Evolutionary conservation across 2,797 vertebrate genomes (phyloP), one percentile per base, ranked within the genome.

Genomic region (Pogonophryne albipinna): DNA sequence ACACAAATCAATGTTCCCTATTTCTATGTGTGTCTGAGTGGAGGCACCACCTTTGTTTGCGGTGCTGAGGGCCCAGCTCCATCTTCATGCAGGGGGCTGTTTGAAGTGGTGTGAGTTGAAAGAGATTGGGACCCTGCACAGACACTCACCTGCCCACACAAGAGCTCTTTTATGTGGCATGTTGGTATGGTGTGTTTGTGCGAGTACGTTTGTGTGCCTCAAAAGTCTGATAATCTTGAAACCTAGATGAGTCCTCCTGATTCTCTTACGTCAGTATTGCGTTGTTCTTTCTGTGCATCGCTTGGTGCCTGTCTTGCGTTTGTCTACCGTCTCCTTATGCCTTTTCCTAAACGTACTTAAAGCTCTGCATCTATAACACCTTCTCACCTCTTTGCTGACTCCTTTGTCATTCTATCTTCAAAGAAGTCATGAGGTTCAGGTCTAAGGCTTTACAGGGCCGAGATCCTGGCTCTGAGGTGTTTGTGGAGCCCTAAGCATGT

Each of bases 31-130:
- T 20, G 71, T 64, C 19, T 53, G 65, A 74, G 63, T 38, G n/a
- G 74, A 76, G 76, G 83, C 79, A 89, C 80, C 89, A 86, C 89
- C 90, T 94, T 94, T 95, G 93, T 94, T 91, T 93, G 89, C 78
- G 51, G 83, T 84, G 86, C 81, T 47, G 79, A 91, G 84, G 88
- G 78, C 80, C 84, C 77, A 69, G 91, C 89, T 89, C 93, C 88
- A 86, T 92, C 89, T 91, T 58, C 82, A 91, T 88, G 83, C 88
- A 80, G 80, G 80, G 72, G 76, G 68, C 79, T 78, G 90, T 95
- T 95, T 95, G 94, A 95, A 94, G 93, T 94, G 71, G 75, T 52
- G 8, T 55, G 76, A 91, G 88, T 92, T 94, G 90, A 92, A 93
- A 93, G 92, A 88, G 84, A 78, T 74, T 76, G 60, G 80, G 80